phyloP scores from a whole-genome alignment of 2,113 vertebrate genomes.

The Azemiops feae region DNA sequence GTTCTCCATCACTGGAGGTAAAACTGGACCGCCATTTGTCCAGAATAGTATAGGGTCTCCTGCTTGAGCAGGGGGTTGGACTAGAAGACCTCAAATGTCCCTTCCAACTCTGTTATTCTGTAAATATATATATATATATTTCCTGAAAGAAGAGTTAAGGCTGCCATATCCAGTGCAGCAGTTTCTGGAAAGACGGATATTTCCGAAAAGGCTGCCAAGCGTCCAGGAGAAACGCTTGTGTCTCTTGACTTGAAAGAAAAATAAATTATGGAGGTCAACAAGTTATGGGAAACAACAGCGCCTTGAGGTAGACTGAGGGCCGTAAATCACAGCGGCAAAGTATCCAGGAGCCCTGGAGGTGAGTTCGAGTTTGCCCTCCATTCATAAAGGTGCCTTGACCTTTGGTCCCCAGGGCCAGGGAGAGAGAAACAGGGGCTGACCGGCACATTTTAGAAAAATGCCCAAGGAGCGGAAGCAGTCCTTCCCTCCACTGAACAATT shows the following conservation, averaged over 20 bases:
- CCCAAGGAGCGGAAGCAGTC: neutral
- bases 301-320: neutral
- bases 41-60: neutral
- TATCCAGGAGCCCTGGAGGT: conserved; percentile 19
- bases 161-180: neutral
- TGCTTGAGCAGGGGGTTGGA: neutral
- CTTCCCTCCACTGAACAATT: neutral
- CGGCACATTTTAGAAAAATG: conserved; percentile 2
- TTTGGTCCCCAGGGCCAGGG: neutral
- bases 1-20: no score
- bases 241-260: neutral
- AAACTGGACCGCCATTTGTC: neutral
- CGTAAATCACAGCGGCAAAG: neutral
- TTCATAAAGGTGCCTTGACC: neutral
- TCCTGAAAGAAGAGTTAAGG: neutral
- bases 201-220: neutral
- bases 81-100: no score
- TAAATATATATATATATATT: neutral
- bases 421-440: neutral
- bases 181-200: neutral
- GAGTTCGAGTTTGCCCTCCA: neutral
- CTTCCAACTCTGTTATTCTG: neutral
- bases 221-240: neutral
- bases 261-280: neutral
- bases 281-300: accelerated